Evolutionary conservation across 2,888 invertebrate genomes (phyloP).

Genomic region (Zonitis immaculata): DNA sequence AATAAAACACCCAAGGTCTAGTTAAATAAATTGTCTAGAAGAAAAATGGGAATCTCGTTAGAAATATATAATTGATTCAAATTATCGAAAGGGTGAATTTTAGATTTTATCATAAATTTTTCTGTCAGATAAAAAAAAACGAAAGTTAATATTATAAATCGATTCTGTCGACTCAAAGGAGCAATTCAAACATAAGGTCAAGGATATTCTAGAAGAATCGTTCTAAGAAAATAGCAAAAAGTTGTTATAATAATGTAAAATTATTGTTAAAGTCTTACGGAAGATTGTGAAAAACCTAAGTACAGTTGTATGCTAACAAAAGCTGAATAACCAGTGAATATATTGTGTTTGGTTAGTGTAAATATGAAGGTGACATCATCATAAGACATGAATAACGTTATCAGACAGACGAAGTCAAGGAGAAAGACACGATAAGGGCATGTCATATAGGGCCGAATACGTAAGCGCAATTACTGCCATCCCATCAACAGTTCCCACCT

Average conservation of each 20-base stretch:
- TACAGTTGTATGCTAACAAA: slow-evolving; percentile 18
- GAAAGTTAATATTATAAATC: not conserved
- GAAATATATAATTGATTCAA: no score
- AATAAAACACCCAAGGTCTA: not conserved
- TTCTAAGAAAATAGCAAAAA: slow-evolving; percentile 12
- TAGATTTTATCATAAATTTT: no score
- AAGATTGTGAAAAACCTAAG: slow-evolving; percentile 19
- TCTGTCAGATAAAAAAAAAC: not conserved
- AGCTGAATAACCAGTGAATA: slow-evolving; percentile 25
- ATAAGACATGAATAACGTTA: slow-evolving; percentile 30
- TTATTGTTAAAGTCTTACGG: slow-evolving; percentile 15
- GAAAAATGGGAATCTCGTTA: no score
- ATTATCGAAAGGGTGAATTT: no score
- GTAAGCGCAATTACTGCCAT: slow-evolving; percentile 23
- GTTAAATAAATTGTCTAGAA: not conserved
- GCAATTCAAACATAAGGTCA: slow-evolving; percentile 5
- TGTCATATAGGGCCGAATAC: slow-evolving; percentile 23
- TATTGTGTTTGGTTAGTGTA: slow-evolving; percentile 25
- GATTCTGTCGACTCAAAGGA: not conserved
- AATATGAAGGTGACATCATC: slow-evolving; percentile 28
- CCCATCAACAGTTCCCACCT: slow-evolving; percentile 13
- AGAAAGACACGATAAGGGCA: slow-evolving; percentile 30
- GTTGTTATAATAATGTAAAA: slow-evolving; percentile 11
- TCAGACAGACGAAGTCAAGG: slow-evolving; percentile 30
- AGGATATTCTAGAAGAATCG: slow-evolving; percentile 13